phyloP scores from a whole-genome alignment of 2,888 invertebrate species.

The Anorthoa munda region DNA sequence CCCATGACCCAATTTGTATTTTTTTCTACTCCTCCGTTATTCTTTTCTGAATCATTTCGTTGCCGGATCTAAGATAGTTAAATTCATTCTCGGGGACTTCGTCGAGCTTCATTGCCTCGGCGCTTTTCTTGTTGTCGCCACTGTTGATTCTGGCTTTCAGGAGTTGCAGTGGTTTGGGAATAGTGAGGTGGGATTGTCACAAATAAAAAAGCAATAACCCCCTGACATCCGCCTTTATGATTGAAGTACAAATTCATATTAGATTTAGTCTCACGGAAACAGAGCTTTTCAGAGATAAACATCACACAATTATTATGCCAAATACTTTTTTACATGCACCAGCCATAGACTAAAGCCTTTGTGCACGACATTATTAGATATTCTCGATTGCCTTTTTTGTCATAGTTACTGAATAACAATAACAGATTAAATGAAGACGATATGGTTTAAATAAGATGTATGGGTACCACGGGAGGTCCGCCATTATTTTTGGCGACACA shows the following conservation, averaged over 20 bases:
- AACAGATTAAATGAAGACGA: slow-evolving; percentile 43
- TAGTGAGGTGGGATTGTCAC: no score
- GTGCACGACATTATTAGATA: slow-evolving; percentile 47
- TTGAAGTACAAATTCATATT: neutral
- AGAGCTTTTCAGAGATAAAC: slow-evolving; percentile 13
- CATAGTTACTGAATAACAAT: slow-evolving; percentile 38
- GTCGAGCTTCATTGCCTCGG: no score
- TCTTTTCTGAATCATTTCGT: no score
- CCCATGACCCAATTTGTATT: no score
- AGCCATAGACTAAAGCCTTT: slow-evolving; percentile 39
- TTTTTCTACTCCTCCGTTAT: no score
- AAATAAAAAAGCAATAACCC: no score
- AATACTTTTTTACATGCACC: slow-evolving; percentile 45
- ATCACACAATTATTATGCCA: slow-evolving; percentile 31
- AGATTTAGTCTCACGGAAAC: slow-evolving; percentile 17
- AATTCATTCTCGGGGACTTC: no score
- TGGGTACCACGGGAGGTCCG: slow-evolving; percentile 53
- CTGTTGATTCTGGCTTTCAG: no score
- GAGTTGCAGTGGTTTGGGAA: no score
- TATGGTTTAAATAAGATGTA: slow-evolving; percentile 50
- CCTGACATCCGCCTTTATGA: neutral
- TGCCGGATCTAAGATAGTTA: no score
- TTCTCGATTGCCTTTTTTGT: slow-evolving; percentile 50
- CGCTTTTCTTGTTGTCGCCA: no score
- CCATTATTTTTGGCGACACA: slow-evolving; percentile 48